Base-by-base conservation (phyloP, 2,113 vertebrate genomes). In the Pampusana beccarii region DNA sequence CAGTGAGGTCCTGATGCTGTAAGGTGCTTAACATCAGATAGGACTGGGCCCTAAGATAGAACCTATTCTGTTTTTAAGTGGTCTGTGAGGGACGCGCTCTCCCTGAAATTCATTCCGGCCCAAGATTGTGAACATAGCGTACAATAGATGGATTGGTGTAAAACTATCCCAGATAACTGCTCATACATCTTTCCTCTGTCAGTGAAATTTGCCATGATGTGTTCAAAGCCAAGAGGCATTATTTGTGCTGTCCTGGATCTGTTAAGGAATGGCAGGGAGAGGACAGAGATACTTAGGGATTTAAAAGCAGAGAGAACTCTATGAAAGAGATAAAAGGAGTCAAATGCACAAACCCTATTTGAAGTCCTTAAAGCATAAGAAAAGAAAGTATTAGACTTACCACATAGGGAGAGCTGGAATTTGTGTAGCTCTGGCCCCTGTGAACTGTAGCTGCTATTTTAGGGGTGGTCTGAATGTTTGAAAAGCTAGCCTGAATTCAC, bases 121-220 rank as follows among this genome's bases (percentile, higher is more conserved):
- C 93, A 92, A 93, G 93, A 94, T 62, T 94, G 90, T 95, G 96
- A 97, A 92, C 96, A 89, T 17, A 61, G 80, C 8, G 2, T 79
- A 96, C 96, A 97, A 93, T 97, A 97, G 96, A 95, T 97, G 96
- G 96, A 97, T 97, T 96, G 96, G 96, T 96, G 96, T 97, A 96
- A 96, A 97, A 95, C 96, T 97, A 94, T 93, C 88, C 95, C 92
- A 93, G 96, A 97, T 97, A 97, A 96, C 95, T 96, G 95, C 95
- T 97, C 96, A 4, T 91, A 96, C 95, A 96, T 97, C 96, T 96
- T 93, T 62, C 95, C 94, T 87, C 92, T 96, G 96, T 96, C 95
- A 96, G 40, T 93, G 91, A 97, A 97, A 97, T 96, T 96, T 97
- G 86, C 96, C 96, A 95, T 94, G 96, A 97, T 96, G 80, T 96